These are phyloP conservation scores for Chloroclysta siterata DNA, from an alignment of 2,888 invertebrate genomes.

Conservation along the genomic window DNA sequence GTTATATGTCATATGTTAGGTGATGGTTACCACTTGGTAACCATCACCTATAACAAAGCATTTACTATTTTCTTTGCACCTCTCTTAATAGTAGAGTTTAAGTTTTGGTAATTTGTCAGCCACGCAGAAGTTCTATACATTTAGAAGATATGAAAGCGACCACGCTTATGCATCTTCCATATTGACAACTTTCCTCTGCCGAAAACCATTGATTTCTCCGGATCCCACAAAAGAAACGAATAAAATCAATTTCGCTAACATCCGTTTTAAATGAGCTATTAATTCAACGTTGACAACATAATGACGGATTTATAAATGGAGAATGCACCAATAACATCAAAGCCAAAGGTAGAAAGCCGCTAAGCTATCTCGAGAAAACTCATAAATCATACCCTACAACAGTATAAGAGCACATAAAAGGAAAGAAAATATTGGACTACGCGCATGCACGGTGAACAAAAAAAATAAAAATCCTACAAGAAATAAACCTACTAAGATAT, in stretches of 20 bases:
- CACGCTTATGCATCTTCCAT: neutral
- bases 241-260: conserved; percentile 21
- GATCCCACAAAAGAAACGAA: conserved; percentile 7
- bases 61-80: too few species aligned
- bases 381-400: conserved; percentile 31
- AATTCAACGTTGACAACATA: conserved; percentile 26
- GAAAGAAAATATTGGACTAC: neutral
- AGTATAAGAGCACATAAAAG: neutral
- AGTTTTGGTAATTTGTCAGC: too few species aligned
- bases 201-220: conserved; percentile 16
- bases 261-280: conserved; percentile 25
- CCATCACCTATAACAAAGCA: too few species aligned
- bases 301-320: conserved; percentile 26
- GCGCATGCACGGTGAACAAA: neutral
- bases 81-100: too few species aligned
- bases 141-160: neutral
- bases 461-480: too few species aligned
- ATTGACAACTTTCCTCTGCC: conserved; percentile 12
- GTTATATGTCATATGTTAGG: too few species aligned
- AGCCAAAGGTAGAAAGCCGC: conserved; percentile 37
- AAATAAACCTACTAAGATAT: too few species aligned
- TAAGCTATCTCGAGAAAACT: conserved; percentile 18
- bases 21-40: too few species aligned
- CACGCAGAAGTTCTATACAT: too few species aligned
- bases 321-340: conserved; percentile 20